Conservation (phyloP, 2,888 invertebrate genomes). For the Mimumesa dahlbomi region DNA sequence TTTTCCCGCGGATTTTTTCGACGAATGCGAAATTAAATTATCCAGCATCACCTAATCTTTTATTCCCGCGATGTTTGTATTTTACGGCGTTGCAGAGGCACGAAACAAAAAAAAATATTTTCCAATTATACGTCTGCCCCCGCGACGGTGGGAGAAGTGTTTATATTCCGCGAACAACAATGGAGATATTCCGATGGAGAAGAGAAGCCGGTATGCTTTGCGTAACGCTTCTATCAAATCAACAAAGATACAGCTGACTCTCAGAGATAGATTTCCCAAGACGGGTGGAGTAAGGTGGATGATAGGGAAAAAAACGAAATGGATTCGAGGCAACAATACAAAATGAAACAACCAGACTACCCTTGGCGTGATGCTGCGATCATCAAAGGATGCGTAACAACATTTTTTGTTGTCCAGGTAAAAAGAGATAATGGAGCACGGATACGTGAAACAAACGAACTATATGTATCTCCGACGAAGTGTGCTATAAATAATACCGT, state of each 20-base stretch:
- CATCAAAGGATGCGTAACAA: neutral
- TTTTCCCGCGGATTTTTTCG: too few relatives aligned
- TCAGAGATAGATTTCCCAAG: neutral
- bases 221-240: neutral
- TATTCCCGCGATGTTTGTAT: too few relatives aligned
- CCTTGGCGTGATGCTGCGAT: neutral
- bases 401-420: neutral
- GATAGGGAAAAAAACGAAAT: neutral
- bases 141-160: too few relatives aligned
- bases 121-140: too few relatives aligned
- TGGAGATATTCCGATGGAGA: neutral
- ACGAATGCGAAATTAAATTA: too few relatives aligned
- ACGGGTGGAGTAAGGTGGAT: neutral
- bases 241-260: constrained; percentile 1
- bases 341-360: neutral
- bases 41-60: too few relatives aligned
- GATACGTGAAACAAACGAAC: too few relatives aligned
- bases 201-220: neutral
- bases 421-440: neutral
- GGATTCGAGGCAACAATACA: neutral
- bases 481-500: too few relatives aligned
- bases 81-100: too few relatives aligned
- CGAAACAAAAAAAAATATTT: too few relatives aligned
- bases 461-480: too few relatives aligned
- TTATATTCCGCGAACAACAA: neutral